Base-by-base conservation (phyloP, 2,888 invertebrate genomes). In the Peribatodes rhomboidaria region DNA sequence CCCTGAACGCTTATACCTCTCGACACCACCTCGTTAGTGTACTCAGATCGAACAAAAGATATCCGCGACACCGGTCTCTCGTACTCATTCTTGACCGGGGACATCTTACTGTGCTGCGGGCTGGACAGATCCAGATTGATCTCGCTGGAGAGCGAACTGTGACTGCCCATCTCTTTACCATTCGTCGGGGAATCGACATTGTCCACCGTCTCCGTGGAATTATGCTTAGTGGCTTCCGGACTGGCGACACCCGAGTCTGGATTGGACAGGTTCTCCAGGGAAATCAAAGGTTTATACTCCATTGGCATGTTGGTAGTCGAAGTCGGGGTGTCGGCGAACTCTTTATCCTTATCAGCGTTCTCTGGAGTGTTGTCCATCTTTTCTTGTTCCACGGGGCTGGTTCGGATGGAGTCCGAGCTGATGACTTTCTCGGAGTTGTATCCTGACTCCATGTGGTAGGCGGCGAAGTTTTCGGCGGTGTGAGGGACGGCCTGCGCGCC, bases 381-480 rank as follows among this genome's bases (percentile, higher is more conserved):
- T 67, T 95, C 95, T 49, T 91, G 72, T 31, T 93, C 91, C 0
- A 92, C 88, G 0, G 94, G 93, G 71, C 91, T 92, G 56, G 91
- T 90, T 46, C 92, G 83, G 67, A 92, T 90, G 39, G 93, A 93
- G 62, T 93, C 92, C 0, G 92, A 89, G 73, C 88, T 91, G 74
- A 90, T 87, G 31, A 90, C 88, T 63, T 92, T 92, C 57, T 91
- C 92, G 0, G 92, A 96, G 84, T 95, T 95, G 78, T 96, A 96
- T 0, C 95, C 96, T 0, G 96, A 96, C 78, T 96, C 96, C 79
- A 94, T 94, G 75, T 91, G 91, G 79, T 92, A 92, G 2, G 90
- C 87, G 0, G 93, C 91, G 74, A 93, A 93, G 89, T 89, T 89
- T 69, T 94, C 84, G 50, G 93, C 84, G 13, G 89, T 85, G 76